A percentile compares a stretch with the other conserved stretches of the same genome.
Conservation (phyloP, 2,888 invertebrate species). For the Euzophera pinguis region DNA sequence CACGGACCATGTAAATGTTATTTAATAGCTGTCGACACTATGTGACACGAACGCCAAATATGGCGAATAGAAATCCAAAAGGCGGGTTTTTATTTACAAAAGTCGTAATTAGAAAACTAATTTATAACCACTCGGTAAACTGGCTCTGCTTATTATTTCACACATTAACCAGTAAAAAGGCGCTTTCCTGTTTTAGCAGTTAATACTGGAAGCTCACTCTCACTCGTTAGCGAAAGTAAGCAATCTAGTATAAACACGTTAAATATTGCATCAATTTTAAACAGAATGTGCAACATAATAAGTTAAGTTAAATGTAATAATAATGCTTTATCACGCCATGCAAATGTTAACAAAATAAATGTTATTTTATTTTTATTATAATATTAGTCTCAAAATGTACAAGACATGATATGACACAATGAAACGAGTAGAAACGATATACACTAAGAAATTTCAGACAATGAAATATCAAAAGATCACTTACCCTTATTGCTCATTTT, state of each 20-base stretch:
- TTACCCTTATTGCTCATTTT: too few species aligned
- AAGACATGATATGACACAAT: too few species aligned
- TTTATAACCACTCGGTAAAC: constrained; percentile 34
- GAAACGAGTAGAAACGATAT: too few species aligned
- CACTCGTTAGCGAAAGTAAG: constrained; percentile 61
- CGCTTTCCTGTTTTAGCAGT: constrained; percentile 37
- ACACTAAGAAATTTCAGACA: too few species aligned
- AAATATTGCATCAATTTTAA: constrained; percentile 10
- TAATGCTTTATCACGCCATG: constrained; percentile 1
- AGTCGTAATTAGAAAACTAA: constrained; percentile 37
- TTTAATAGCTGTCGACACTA: constrained; percentile 13
- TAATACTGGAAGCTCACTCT: constrained; percentile 53
- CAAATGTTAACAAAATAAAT: neutral
- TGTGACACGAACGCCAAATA: constrained; percentile 21
- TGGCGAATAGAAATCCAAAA: constrained; percentile 22
- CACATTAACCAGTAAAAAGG: constrained; percentile 37
- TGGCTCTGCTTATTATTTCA: constrained; percentile 34
- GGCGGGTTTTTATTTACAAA: constrained; percentile 25
- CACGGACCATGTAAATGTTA: constrained; percentile 4
- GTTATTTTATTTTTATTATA: too few species aligned
- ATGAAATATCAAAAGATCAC: too few species aligned
- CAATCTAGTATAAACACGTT: constrained; percentile 34
- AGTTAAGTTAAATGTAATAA: constrained; percentile 3
- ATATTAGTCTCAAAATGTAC: too few species aligned
- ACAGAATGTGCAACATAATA: constrained; percentile 1